Evolutionary conservation across 2,113 vertebrate genomes (phyloP).

Genomic region (Apodemus sylvaticus): DNA sequence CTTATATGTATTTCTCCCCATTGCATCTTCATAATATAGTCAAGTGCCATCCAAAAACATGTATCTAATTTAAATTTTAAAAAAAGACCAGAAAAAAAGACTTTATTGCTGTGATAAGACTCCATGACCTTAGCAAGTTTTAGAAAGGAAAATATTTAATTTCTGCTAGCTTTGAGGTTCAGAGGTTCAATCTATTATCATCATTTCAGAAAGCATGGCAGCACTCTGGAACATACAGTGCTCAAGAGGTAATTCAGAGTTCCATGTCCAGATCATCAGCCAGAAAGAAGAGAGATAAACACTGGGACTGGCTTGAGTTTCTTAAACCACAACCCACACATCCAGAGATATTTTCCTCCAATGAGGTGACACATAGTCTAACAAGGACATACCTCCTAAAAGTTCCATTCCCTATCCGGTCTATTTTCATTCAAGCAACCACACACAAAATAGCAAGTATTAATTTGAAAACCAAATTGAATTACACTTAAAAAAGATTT

Average conservation of each 20-base stretch:
- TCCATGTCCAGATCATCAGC: neutral
- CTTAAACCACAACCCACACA: neutral
- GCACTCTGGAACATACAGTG: neutral
- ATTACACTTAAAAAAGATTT: conserved; percentile 51
- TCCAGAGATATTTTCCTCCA: neutral
- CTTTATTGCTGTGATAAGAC: neutral
- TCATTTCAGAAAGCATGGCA: neutral
- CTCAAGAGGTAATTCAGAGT: neutral
- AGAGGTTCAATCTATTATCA: neutral
- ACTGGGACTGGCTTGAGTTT: neutral
- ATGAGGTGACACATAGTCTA: neutral
- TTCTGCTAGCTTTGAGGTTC: neutral
- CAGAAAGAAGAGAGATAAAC: neutral
- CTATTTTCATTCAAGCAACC: neutral
- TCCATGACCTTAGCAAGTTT: neutral
- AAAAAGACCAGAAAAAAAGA: too few species aligned
- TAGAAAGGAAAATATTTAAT: neutral
- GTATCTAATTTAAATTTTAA: too few species aligned
- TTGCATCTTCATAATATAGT: neutral
- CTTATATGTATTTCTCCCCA: neutral
- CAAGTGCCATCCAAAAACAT: neutral
- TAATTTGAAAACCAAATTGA: conserved; percentile 54
- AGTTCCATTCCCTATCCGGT: neutral
- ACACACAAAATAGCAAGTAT: conserved; percentile 12
- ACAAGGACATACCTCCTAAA: neutral